Conservation (phyloP, 2,113 vertebrate genomes). For the Tupaia tana region DNA sequence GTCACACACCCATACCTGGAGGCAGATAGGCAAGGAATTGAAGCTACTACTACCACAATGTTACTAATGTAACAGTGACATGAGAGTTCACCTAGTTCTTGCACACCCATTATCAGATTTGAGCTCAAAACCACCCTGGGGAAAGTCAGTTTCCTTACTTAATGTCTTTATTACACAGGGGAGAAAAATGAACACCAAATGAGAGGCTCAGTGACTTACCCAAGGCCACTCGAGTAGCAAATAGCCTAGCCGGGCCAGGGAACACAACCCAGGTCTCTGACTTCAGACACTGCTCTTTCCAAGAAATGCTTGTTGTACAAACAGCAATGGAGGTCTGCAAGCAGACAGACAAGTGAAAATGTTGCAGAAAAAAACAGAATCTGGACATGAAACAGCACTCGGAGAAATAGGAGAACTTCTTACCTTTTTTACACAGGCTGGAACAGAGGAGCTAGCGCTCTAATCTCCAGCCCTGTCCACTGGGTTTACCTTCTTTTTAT, state of each 20-base stretch:
- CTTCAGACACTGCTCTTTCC: not conserved
- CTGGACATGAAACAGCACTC: too few relatives aligned
- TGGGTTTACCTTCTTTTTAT: too few relatives aligned
- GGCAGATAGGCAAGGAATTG: not conserved
- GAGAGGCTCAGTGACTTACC: not conserved
- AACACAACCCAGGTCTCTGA: not conserved
- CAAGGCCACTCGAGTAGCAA: not conserved
- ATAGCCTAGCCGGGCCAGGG: not conserved
- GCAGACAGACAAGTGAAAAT: too few relatives aligned
- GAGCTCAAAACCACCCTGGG: not conserved
- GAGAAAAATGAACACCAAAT: not conserved
- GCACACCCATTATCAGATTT: not conserved
- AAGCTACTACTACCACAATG: not conserved
- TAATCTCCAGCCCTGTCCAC: too few relatives aligned
- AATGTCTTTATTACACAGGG: not conserved
- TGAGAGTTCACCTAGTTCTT: not conserved
- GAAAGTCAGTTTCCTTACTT: not conserved
- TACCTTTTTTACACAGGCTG: too few relatives aligned
- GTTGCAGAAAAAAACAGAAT: too few relatives aligned
- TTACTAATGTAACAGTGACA: not conserved
- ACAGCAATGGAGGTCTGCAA: not conserved
- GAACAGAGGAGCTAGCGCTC: too few relatives aligned
- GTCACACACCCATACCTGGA: slow-evolving; percentile 11
- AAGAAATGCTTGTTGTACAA: not conserved
- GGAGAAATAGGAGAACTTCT: too few relatives aligned